These are phyloP conservation scores for Meliscaeva auricollis DNA, from an alignment of 2,888 invertebrate genomes.

Conservation along the genomic window DNA sequence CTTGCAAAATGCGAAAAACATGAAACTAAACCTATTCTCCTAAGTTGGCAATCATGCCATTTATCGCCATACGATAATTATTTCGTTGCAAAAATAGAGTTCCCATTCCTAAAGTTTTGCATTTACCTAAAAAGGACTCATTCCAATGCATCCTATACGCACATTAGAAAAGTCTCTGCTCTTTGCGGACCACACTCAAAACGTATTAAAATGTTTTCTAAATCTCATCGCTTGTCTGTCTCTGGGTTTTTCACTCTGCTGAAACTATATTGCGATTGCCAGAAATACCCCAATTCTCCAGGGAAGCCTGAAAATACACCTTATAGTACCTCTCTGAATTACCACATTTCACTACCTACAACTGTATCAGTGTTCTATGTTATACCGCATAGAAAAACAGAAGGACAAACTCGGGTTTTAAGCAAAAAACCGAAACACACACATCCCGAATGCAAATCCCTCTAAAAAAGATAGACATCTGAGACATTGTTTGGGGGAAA, in stretches of 20 bases:
- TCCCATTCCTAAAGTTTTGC: no score
- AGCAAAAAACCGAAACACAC: not conserved
- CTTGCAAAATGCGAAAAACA: no score
- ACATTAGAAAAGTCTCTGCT: conserved; percentile 15
- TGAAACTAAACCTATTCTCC: no score
- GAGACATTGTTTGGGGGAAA: conserved; percentile 60
- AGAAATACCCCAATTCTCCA: not conserved
- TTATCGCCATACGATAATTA: no score
- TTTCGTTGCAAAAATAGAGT: no score
- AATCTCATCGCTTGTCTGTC: conserved; percentile 63
- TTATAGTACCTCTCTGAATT: conserved; percentile 18
- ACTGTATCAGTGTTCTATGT: not conserved
- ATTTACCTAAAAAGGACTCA: conserved; percentile 4
- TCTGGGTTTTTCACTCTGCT: not conserved
- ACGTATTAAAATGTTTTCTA: conserved; percentile 74
- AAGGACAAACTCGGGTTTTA: conserved; percentile 62
- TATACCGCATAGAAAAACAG: conserved; percentile 22
- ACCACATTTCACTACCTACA: conserved; percentile 12
- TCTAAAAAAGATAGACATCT: conserved; percentile 66
- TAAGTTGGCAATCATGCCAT: no score
- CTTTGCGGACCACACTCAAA: conserved; percentile 31
- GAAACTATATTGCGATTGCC: conserved; percentile 16
- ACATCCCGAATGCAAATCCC: conserved; percentile 70
- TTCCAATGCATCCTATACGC: conserved; percentile 44
- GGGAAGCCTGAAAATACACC: not conserved